Evolutionary conservation across 2,797 vertebrate species (phyloP).

Genomic region (Squalus acanthias): DNA sequence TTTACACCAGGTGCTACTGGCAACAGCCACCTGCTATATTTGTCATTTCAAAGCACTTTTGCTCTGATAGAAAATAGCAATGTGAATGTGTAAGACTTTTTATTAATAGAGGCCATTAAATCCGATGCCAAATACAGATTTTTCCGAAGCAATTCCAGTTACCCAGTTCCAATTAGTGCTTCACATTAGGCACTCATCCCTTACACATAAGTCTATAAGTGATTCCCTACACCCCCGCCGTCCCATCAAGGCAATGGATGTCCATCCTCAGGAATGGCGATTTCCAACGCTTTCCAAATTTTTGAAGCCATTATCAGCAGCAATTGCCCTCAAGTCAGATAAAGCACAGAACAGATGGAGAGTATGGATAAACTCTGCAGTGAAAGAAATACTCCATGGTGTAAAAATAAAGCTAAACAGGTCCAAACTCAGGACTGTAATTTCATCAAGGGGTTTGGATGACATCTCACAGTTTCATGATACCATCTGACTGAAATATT

Average conservation of each 20-base stretch:
- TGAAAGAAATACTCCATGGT: background rate
- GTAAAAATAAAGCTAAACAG: background rate
- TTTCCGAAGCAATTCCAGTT: background rate
- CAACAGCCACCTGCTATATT: background rate
- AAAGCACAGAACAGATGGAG: background rate
- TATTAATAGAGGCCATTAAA: background rate
- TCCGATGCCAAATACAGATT: background rate
- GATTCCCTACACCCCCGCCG: background rate
- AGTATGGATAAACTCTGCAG: background rate
- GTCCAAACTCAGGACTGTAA: background rate
- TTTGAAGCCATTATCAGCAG: background rate
- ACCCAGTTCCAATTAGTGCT: conserved; percentile 4
- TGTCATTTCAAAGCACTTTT: background rate
- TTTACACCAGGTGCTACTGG: background rate
- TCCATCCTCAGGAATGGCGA: background rate
- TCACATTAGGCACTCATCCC: background rate
- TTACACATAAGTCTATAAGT: background rate
- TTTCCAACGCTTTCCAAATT: too few species aligned
- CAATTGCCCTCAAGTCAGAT: too few species aligned
- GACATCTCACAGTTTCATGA: background rate
- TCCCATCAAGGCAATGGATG: background rate
- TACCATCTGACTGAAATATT: background rate
- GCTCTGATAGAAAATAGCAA: background rate
- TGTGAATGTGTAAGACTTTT: background rate
- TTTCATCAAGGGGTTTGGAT: background rate